Evolutionary conservation across 2,888 invertebrate genomes (phyloP).

Genomic region (Dorcus hopei): DNA sequence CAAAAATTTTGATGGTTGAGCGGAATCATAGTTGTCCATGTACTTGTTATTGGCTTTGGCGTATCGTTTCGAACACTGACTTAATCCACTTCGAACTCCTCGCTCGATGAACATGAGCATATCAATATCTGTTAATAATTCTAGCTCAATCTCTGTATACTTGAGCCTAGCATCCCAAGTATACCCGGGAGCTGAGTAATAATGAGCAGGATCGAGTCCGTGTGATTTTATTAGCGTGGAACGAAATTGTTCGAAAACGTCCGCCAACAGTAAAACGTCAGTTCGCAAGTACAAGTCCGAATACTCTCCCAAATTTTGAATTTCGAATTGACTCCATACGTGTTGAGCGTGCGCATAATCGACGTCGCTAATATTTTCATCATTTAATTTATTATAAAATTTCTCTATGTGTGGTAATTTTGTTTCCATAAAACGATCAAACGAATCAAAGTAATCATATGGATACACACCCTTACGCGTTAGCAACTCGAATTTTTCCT

Average conservation of each 20-base stretch:
- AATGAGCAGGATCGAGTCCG: conserved; percentile 10
- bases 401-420: conserved; percentile 22
- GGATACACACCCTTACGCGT: conserved; percentile 33
- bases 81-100: conserved; percentile 11
- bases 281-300: conserved; percentile 17
- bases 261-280: conserved; percentile 21
- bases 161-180: no score
- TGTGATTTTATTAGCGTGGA: background rate
- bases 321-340: conserved; percentile 34
- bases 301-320: conserved; percentile 34
- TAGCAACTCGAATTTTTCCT: conserved; percentile 2
- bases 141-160: no score
- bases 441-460: background rate
- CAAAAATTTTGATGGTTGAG: conserved; percentile 14
- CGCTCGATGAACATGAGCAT: conserved; percentile 16
- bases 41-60: conserved; percentile 37
- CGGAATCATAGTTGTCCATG: conserved; percentile 26
- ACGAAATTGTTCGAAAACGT: conserved; percentile 26
- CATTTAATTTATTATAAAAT: conserved; percentile 26
- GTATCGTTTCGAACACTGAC: conserved; percentile 24
- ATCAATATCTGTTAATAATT: conserved; percentile 9
- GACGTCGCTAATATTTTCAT: conserved; percentile 21
- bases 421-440: conserved; percentile 22
- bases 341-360: conserved; percentile 34
- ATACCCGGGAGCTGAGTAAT: conserved; percentile 13